Percentiles rank a stretch among this genome's conserved stretches.
Conservation (phyloP, 1,140 invertebrate species). For the Apis cerana region DNA sequence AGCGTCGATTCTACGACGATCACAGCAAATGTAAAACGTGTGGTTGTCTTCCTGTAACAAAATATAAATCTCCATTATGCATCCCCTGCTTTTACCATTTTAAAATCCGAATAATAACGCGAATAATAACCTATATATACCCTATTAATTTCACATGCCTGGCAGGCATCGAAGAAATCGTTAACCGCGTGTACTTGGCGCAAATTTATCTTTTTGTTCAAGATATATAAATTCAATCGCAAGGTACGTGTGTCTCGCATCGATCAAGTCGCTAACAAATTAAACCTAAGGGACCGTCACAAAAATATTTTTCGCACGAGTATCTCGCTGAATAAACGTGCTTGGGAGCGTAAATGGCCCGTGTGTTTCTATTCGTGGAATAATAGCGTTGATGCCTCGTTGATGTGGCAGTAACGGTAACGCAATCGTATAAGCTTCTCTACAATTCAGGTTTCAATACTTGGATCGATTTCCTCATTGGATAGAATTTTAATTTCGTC, state of each 20-base stretch:
- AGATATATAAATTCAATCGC: constrained; percentile 29
- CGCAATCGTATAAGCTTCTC: not conserved
- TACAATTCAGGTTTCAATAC: not conserved
- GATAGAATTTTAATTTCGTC: not conserved
- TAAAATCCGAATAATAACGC: constrained; percentile 76
- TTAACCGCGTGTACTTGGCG: constrained; percentile 20
- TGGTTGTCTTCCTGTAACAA: constrained; percentile 80
- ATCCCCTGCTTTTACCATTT: constrained; percentile 72
- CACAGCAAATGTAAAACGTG: constrained; percentile 72
- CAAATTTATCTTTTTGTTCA: not conserved
- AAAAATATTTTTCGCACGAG: constrained; percentile 76
- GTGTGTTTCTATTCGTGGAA: constrained; percentile 34
- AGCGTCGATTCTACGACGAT: constrained; percentile 59
- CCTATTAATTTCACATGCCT: constrained; percentile 61
- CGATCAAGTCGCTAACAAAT: constrained; percentile 34
- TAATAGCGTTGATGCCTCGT: not conserved
- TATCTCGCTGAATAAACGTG: constrained; percentile 59
- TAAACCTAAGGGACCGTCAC: constrained; percentile 66
- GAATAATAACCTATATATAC: constrained; percentile 71
- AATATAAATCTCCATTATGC: constrained; percentile 81
- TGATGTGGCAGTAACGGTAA: not conserved
- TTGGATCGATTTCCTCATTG: not conserved
- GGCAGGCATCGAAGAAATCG: constrained; percentile 30
- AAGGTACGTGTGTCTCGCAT: constrained; percentile 18
- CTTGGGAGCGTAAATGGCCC: constrained; percentile 50